Evolutionary conservation across 1,140 invertebrate genomes (phyloP).

Genomic region (Tachypleus tridentatus): DNA sequence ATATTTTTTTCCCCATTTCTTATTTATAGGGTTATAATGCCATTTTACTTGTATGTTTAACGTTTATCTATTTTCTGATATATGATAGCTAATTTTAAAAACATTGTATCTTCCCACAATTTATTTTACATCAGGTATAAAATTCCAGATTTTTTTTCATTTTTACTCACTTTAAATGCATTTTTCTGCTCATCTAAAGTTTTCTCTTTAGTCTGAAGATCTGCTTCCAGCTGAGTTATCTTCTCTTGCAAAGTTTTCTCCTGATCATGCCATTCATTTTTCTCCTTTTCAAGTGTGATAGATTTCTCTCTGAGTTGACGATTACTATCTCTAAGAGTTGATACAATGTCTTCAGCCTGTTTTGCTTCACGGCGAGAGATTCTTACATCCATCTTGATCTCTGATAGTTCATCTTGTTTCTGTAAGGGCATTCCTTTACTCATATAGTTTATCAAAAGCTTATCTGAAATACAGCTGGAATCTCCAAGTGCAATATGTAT

Average conservation of each 20-base stretch:
- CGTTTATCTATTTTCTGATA: too few species aligned
- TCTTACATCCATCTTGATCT: slow-evolving; percentile 51
- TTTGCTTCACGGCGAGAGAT: slow-evolving; percentile 50
- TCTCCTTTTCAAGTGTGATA: slow-evolving; percentile 23
- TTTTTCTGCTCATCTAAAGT: slow-evolving; percentile 27
- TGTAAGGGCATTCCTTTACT: slow-evolving; percentile 8
- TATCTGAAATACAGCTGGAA: too few species aligned
- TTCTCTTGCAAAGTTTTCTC: slow-evolving; percentile 23
- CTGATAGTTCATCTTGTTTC: slow-evolving; percentile 46
- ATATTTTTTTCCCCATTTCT: too few species aligned
- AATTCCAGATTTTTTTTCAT: too few species aligned
- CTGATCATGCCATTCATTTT: slow-evolving; percentile 17
- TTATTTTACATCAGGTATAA: too few species aligned
- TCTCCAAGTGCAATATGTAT: too few species aligned
- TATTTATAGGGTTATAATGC: too few species aligned
- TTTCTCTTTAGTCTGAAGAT: slow-evolving; percentile 33
- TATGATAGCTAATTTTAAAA: too few species aligned
- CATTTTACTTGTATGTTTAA: too few species aligned
- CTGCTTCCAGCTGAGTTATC: slow-evolving; percentile 33
- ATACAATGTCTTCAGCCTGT: slow-evolving; percentile 35
- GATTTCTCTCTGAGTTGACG: slow-evolving; percentile 14
- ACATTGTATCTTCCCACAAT: too few species aligned
- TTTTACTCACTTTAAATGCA: not conserved
- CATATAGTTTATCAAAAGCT: too few species aligned
- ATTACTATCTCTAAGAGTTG: slow-evolving; percentile 10